Evolutionary conservation across 2,113 vertebrate genomes (phyloP).

Genomic region (Rhodinocichla rosea): DNA sequence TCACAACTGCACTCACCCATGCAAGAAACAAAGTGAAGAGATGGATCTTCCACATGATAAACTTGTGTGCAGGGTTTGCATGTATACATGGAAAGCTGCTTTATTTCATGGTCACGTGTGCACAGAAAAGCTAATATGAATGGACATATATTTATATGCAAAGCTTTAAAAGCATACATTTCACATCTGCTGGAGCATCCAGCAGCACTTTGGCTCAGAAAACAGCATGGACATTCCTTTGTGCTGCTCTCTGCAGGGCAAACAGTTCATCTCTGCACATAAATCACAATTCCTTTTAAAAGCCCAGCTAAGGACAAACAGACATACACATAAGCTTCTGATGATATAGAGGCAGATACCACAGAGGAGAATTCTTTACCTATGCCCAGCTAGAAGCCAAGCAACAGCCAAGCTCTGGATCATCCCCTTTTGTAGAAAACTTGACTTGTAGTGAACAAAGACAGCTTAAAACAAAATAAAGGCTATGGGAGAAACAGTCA

Average conservation of each 20-base stretch:
- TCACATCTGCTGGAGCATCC: neutral
- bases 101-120: neutral
- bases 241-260: neutral
- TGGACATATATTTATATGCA: neutral
- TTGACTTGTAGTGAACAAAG: neutral
- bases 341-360: neutral
- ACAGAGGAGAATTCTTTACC: neutral
- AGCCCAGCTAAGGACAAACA: neutral
- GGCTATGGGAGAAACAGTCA: neutral
- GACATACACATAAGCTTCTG: fast-evolving
- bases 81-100: neutral
- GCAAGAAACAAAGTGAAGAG: neutral
- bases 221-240: neutral
- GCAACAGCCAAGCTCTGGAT: neutral
- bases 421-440: neutral
- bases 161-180: neutral
- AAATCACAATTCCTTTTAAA: neutral
- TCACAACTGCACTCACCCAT: neutral
- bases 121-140: neutral
- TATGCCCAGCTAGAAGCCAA: neutral
- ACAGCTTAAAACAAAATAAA: neutral
- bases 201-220: neutral
- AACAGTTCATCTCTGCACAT: neutral
- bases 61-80: neutral
- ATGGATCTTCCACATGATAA: neutral